Evolutionary conservation across 2,797 vertebrate genomes (phyloP).

Genomic region (Morus bassanus): DNA sequence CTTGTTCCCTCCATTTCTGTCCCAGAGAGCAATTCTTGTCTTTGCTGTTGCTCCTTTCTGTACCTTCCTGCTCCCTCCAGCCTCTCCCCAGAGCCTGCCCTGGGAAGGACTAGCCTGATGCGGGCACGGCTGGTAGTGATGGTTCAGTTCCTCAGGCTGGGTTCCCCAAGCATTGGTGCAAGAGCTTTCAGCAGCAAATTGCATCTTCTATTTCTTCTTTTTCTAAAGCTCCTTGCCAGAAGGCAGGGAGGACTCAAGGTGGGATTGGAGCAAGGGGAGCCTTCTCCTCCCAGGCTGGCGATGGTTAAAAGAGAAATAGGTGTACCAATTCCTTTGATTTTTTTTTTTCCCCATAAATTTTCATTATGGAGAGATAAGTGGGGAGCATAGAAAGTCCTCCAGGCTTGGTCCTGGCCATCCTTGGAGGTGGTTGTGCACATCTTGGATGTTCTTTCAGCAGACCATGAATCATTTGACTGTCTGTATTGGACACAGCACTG

Average conservation of each 20-base stretch:
- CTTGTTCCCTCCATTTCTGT: not conserved
- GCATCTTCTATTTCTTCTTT: not conserved
- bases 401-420: not conserved
- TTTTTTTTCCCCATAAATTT: not conserved
- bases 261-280: not conserved
- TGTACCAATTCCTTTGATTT: not conserved
- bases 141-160: not conserved
- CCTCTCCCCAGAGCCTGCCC: not conserved
- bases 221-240: not conserved
- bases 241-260: not conserved
- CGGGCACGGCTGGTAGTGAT: fast-evolving
- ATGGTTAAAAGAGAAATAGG: not conserved
- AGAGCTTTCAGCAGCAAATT: not conserved
- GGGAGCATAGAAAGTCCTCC: not conserved
- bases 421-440: not conserved
- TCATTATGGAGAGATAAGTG: not conserved
- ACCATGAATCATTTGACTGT: conserved; percentile 1
- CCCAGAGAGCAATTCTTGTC: not conserved
- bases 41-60: not conserved
- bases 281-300: not conserved
- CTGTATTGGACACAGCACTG: not conserved
- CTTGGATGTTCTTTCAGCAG: not conserved
- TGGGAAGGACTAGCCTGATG: fast-evolving
- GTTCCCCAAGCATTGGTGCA: not conserved
- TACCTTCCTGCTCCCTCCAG: not conserved